Conservation (phyloP, 2,797 vertebrate genomes). For the Lerista edwardsae region DNA sequence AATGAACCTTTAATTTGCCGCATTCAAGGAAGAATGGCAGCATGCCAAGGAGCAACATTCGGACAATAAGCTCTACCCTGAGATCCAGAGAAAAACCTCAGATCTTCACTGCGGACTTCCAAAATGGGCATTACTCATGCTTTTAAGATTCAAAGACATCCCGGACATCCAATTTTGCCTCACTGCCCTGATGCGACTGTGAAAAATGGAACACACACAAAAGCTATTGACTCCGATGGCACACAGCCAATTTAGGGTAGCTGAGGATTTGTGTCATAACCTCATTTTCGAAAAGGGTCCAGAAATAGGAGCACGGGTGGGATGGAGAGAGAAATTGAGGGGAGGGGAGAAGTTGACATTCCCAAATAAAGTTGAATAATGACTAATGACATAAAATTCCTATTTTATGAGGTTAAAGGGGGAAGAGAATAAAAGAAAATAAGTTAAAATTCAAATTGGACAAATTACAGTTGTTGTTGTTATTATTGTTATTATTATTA, state of each 20-base stretch:
- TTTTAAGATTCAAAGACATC: constrained; percentile 30
- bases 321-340: background rate
- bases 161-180: constrained; percentile 30
- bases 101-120: constrained; percentile 28
- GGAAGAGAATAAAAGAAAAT: background rate
- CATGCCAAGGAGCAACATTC: constrained; percentile 10
- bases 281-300: background rate
- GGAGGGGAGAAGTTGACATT: background rate
- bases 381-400: no score
- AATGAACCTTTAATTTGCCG: constrained; percentile 21
- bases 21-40: constrained; percentile 11
- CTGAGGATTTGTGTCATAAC: constrained; percentile 12
- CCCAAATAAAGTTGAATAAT: background rate
- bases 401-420: background rate
- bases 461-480: no score
- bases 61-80: constrained; percentile 15
- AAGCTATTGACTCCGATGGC: constrained; percentile 36
- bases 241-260: constrained; percentile 14
- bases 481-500: background rate
- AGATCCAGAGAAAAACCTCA: constrained; percentile 18
- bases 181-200: constrained; percentile 1
- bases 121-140: constrained; percentile 36
- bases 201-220: constrained; percentile 39
- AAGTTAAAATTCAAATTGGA: background rate
- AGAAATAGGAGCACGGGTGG: background rate